A percentile compares a stretch with the other conserved stretches of the same genome.
These are phyloP conservation scores for Amblyraja radiata DNA, from an alignment of 2,797 vertebrate species.

Conservation along the genomic window DNA sequence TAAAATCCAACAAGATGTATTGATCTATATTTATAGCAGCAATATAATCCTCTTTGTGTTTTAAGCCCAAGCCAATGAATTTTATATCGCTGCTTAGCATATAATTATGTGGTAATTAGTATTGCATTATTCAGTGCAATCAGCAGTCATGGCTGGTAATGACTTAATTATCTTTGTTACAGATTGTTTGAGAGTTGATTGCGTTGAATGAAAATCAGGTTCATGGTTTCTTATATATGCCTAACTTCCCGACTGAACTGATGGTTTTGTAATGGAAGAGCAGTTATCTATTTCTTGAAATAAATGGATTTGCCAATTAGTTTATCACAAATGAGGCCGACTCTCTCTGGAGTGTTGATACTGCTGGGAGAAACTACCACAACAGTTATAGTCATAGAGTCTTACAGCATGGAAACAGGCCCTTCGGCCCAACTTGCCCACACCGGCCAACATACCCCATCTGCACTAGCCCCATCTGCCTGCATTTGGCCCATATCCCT, in stretches of 20 bases:
- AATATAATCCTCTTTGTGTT: not conserved
- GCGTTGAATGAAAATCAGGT: not conserved
- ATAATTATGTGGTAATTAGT: not conserved
- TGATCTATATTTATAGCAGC: too few species aligned
- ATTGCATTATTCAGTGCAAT: not conserved
- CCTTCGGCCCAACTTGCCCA: too few species aligned
- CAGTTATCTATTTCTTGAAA: not conserved
- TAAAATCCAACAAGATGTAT: too few species aligned
- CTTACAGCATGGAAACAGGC: too few species aligned
- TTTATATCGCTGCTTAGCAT: not conserved
- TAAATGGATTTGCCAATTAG: not conserved
- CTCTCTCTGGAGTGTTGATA: not conserved
- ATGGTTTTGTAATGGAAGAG: not conserved
- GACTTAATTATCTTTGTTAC: conserved; percentile 8
- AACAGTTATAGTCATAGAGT: not conserved
- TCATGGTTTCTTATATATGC: not conserved
- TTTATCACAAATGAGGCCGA: not conserved
- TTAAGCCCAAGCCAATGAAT: not conserved
- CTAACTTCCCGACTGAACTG: not conserved
- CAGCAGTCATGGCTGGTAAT: not conserved
- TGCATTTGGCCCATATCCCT: too few species aligned
- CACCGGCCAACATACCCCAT: too few species aligned
- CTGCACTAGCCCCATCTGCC: too few species aligned
- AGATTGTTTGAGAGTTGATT: conserved; percentile 1
- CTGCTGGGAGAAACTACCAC: not conserved